Evolutionary conservation across 2,113 vertebrate species (phyloP).

Genomic region (Eurystomus gularis): DNA sequence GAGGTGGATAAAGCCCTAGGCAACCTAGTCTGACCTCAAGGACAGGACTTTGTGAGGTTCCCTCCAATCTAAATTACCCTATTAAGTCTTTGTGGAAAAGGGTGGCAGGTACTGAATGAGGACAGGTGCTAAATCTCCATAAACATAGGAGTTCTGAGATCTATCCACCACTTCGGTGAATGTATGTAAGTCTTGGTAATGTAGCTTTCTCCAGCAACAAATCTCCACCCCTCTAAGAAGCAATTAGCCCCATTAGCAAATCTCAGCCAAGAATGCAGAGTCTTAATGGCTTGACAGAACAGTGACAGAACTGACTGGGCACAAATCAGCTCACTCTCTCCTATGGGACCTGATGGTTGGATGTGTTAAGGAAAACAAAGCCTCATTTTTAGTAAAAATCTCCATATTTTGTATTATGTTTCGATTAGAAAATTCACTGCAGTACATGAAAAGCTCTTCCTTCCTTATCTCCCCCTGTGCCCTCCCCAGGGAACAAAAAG

Average conservation of each 20-base stretch:
- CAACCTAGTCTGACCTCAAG: neutral
- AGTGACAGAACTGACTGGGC: neutral
- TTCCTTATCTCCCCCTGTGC: neutral
- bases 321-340: neutral
- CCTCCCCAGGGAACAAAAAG: neutral
- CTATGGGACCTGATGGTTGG: neutral
- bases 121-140: neutral
- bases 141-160: neutral
- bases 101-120: neutral
- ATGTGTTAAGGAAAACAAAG: neutral
- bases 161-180: neutral
- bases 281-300: neutral
- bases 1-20: neutral
- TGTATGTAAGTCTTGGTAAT: neutral
- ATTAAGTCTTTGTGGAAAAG: neutral
- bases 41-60: neutral
- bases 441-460: neutral
- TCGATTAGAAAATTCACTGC: neutral
- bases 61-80: neutral
- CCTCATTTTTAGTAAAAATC: neutral
- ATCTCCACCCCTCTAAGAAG: neutral
- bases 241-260: neutral
- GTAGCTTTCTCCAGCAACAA: neutral
- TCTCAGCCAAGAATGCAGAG: neutral
- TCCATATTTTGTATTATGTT: neutral